Percentiles rank a stretch among this genome's conserved stretches.
Evolutionary conservation across 1,140 invertebrate species (phyloP).

Genomic region (Cyrtorhinus lividipennis): DNA sequence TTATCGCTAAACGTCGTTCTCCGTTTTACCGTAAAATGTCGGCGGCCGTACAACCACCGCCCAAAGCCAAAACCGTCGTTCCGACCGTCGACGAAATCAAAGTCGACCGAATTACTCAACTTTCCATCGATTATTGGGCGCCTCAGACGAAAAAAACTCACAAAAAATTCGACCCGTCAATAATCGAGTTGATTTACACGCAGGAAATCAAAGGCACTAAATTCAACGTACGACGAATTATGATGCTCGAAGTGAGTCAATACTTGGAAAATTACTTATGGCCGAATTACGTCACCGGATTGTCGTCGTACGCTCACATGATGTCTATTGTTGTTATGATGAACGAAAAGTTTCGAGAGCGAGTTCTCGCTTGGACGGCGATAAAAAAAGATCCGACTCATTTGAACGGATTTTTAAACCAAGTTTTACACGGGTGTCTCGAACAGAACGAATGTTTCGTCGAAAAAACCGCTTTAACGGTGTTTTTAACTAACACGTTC

Average conservation of each 20-base stretch:
- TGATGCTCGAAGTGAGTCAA: conserved; percentile 94
- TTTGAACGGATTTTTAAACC: conserved; percentile 76
- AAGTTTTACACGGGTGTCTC: conserved; percentile 59
- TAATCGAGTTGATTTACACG: conserved; percentile 67
- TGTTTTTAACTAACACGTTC: conserved; percentile 92
- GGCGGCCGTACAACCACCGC: background rate
- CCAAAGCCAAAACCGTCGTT: conserved; percentile 28
- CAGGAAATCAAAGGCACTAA: conserved; percentile 56
- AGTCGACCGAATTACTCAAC: conserved; percentile 63
- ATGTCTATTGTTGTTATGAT: conserved; percentile 95
- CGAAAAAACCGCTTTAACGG: conserved; percentile 74
- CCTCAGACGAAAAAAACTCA: conserved; percentile 55
- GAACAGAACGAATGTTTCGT: conserved; percentile 40
- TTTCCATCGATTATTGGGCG: conserved; percentile 79
- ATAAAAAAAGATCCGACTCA: conserved; percentile 67
- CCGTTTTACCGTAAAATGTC: no score
- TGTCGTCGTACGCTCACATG: conserved; percentile 62
- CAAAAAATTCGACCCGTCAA: conserved; percentile 50
- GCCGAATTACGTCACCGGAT: conserved; percentile 68
- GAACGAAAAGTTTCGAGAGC: conserved; percentile 95
- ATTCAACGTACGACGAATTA: conserved; percentile 74
- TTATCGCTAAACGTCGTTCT: no score
- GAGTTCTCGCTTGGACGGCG: conserved; percentile 86
- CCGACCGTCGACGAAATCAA: conserved; percentile 74
- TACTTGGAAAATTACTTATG: conserved; percentile 95